phyloP scores from a whole-genome alignment of 2,113 vertebrate species.

The Baryphthengus martii region DNA sequence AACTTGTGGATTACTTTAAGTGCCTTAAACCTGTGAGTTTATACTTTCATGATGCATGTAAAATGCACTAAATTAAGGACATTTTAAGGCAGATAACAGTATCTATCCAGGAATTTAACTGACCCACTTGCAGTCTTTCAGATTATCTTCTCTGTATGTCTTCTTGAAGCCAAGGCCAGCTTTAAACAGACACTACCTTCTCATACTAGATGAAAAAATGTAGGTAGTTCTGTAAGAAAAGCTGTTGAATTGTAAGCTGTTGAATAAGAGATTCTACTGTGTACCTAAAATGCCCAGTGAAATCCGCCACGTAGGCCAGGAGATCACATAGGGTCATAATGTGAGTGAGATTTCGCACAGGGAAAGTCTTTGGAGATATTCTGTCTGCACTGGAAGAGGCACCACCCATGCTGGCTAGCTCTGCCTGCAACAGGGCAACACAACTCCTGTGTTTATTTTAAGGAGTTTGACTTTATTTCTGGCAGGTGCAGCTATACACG shows the following conservation, averaged over 20 bases:
- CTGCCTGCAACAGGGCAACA: background rate
- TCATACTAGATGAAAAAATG: background rate
- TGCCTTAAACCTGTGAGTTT: background rate
- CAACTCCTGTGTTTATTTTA: background rate
- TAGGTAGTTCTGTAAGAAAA: background rate
- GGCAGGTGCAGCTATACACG: background rate
- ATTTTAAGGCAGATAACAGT: background rate
- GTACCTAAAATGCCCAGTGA: background rate
- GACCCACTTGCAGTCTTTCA: background rate
- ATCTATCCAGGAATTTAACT: background rate
- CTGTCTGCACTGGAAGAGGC: background rate
- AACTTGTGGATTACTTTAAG: background rate
- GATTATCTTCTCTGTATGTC: background rate
- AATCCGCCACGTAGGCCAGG: background rate
- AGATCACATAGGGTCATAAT: background rate
- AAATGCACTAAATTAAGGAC: background rate
- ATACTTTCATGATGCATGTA: background rate
- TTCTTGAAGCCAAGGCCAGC: background rate
- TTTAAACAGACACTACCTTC: background rate
- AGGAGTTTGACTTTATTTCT: background rate
- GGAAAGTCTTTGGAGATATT: background rate
- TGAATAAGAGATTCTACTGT: background rate
- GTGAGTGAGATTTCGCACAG: background rate
- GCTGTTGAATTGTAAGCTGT: background rate
- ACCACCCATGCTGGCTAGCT: fast-evolving